A percentile compares a stretch with the other conserved stretches of the same genome.
These are phyloP conservation scores for Tigriopus japonicus DNA, from an alignment of 1,140 invertebrate genomes.

Conservation along the genomic window DNA sequence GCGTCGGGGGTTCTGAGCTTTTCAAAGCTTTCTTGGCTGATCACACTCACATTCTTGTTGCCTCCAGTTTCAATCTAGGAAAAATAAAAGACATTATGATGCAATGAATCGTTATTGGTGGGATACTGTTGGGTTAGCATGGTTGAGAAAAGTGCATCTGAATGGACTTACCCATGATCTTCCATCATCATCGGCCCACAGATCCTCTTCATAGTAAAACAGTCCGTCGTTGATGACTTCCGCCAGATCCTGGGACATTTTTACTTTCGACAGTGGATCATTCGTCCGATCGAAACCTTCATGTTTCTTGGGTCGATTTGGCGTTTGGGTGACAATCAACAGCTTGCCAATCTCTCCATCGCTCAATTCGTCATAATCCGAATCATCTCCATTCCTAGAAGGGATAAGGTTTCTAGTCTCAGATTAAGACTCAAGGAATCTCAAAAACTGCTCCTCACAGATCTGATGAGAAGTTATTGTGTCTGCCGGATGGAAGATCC, in stretches of 20 bases:
- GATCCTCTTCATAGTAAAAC: constrained; percentile 78
- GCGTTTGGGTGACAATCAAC: constrained; percentile 79
- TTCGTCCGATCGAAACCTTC: constrained; percentile 74
- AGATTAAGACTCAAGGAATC: background rate
- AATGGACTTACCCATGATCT: constrained; percentile 20
- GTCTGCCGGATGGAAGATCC: constrained; percentile 43
- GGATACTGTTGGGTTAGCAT: too few species aligned
- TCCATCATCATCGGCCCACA: constrained; percentile 37
- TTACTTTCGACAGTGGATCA: constrained; percentile 58
- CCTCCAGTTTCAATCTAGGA: constrained; percentile 25
- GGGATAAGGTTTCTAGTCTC: constrained; percentile 17
- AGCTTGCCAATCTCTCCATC: constrained; percentile 87
- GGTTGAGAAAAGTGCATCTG: too few species aligned
- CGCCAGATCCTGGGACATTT: constrained; percentile 70
- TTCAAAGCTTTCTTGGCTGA: constrained; percentile 67
- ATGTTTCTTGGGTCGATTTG: constrained; percentile 38
- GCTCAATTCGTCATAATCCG: constrained; percentile 45
- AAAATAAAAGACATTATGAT: constrained; percentile 9
- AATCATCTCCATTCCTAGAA: constrained; percentile 41
- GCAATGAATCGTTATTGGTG: background rate
- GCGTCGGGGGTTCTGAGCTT: constrained; percentile 35
- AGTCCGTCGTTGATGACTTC: constrained; percentile 88
- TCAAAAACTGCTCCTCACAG: constrained; percentile 25
- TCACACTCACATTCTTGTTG: constrained; percentile 74
- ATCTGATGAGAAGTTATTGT: constrained; percentile 58